Conservation (phyloP, 2,113 vertebrate species). For the Xerus inauris region DNA sequence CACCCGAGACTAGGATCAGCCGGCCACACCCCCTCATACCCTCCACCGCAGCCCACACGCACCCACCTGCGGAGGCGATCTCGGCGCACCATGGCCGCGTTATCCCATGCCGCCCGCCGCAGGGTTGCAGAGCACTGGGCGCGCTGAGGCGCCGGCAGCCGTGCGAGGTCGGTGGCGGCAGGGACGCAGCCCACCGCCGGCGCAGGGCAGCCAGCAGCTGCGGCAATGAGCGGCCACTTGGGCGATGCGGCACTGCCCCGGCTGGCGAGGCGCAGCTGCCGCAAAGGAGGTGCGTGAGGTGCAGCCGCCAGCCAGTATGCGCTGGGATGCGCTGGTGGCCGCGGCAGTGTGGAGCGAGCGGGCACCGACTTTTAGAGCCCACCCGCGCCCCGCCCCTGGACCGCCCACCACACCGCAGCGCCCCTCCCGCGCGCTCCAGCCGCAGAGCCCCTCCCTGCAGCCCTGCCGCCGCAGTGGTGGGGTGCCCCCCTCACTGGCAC, state of each 20-base stretch:
- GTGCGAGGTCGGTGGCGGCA: background rate
- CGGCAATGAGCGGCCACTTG: background rate
- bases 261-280: constrained; percentile 62
- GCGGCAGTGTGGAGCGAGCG: constrained; percentile 17
- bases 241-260: constrained; percentile 58
- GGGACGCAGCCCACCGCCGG: background rate
- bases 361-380: constrained; percentile 75
- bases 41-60: background rate
- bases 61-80: constrained; percentile 82
- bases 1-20: background rate
- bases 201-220: background rate
- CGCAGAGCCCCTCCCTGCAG: constrained; percentile 44
- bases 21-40: constrained; percentile 57
- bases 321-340: constrained; percentile 50
- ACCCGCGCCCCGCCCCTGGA: constrained; percentile 68
- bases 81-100: constrained; percentile 77
- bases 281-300: constrained; percentile 55
- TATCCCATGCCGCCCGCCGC: constrained; percentile 75
- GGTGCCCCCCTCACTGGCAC: background rate
- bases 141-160: constrained; percentile 10
- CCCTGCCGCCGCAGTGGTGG: background rate
- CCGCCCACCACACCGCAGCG: constrained; percentile 70
- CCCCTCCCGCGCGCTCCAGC: constrained; percentile 49
- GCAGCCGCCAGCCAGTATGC: background rate
- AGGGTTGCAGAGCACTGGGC: background rate